phyloP scores from a whole-genome alignment of 2,113 vertebrate genomes.

The Bettongia penicillata region DNA sequence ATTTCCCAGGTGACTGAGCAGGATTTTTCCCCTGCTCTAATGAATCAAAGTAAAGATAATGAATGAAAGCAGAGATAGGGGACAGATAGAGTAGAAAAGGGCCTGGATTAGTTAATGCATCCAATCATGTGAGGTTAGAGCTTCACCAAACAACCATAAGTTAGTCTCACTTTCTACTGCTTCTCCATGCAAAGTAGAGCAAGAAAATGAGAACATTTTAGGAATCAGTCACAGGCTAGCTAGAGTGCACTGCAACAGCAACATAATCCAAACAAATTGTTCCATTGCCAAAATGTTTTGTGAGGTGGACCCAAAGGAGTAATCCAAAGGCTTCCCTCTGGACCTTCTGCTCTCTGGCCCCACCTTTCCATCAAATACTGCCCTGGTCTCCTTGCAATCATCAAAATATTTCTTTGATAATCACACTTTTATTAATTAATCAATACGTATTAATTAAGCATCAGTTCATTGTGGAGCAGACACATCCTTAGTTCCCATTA shows the following conservation, averaged over 20 bases:
- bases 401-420: background rate
- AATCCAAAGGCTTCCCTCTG: constrained; percentile 17
- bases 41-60: background rate
- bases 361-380: background rate
- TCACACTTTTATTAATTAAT: background rate
- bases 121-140: background rate
- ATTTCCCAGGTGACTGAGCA: constrained; percentile 8
- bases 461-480: background rate
- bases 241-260: background rate
- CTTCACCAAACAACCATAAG: background rate
- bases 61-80: constrained; percentile 17
- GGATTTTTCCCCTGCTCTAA: constrained; percentile 35
- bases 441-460: background rate
- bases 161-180: fast-evolving
- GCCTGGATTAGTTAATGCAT: background rate
- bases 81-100: background rate
- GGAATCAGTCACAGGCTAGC: background rate
- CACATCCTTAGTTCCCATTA: background rate
- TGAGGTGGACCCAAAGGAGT: background rate
- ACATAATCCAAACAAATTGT: background rate
- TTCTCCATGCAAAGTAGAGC: constrained; percentile 3
- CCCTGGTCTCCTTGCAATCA: constrained; percentile 2
- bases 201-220: background rate
- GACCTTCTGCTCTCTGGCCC: background rate
- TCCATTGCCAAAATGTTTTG: constrained; percentile 26